Percentiles rank a stretch among this genome's conserved stretches.
Evolutionary conservation across 2,888 invertebrate species (phyloP).

Genomic region (Globia sparganii): DNA sequence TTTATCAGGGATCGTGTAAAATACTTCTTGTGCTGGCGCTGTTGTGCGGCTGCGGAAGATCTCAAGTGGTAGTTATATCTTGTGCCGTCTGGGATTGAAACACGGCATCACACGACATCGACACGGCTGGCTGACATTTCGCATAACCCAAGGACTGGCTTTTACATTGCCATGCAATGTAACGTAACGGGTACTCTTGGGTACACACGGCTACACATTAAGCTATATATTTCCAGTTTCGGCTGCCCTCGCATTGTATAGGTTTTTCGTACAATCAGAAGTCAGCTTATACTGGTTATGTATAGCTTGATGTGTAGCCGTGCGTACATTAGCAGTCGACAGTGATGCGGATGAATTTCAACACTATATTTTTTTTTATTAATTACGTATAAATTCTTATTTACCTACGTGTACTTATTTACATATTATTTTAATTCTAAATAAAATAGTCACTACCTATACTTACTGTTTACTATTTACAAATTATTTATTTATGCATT

Average conservation of each 20-base stretch:
- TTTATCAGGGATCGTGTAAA: constrained; percentile 7
- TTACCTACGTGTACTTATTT: no score
- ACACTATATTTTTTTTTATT: background rate
- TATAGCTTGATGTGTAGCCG: no score
- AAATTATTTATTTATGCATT: background rate
- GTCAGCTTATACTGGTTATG: no score
- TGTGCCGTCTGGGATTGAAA: background rate
- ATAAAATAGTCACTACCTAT: background rate
- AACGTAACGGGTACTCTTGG: no score
- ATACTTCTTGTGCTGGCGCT: background rate
- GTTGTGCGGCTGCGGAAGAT: background rate
- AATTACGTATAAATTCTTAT: background rate
- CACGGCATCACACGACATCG: no score
- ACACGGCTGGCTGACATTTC: background rate
- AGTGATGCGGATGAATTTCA: background rate
- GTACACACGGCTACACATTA: no score
- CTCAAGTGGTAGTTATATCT: background rate
- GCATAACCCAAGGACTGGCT: background rate
- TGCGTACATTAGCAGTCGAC: no score
- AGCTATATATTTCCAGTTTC: no score
- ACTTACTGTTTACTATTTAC: constrained; percentile 4
- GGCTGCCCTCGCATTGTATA: no score
- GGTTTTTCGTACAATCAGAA: no score
- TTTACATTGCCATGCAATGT: background rate
- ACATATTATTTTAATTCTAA: background rate